A percentile compares a stretch with the other conserved stretches of the same genome.
Evolutionary conservation across 2,888 invertebrate genomes (phyloP).

Genomic region (Spialia ferax): DNA sequence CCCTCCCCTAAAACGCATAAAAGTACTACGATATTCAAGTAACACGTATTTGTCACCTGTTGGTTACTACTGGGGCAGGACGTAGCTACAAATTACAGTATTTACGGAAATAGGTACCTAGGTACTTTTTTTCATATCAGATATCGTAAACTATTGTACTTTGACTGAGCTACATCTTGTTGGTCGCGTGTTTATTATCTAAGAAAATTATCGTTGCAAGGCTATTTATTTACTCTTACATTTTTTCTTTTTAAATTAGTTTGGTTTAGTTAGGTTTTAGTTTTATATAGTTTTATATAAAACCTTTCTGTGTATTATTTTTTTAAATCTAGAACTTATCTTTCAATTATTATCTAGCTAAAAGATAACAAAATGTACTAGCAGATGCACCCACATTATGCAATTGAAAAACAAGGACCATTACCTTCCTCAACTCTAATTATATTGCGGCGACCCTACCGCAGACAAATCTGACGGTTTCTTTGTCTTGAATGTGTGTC

Average conservation of each 20-base stretch:
- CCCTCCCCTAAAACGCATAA: conserved; percentile 27
- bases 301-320: too few species aligned
- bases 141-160: neutral
- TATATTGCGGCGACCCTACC: conserved; percentile 7
- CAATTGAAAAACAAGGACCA: neutral
- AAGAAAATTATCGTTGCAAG: neutral
- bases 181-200: neutral
- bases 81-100: neutral
- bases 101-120: too few species aligned
- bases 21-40: conserved; percentile 32
- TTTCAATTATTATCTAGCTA: too few species aligned
- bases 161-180: neutral
- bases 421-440: conserved; percentile 14
- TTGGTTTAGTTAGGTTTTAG: too few species aligned
- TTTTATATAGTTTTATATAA: too few species aligned
- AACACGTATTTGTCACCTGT: conserved; percentile 36
- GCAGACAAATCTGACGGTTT: conserved; percentile 24
- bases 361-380: too few species aligned
- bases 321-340: too few species aligned
- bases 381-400: neutral
- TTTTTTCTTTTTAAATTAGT: too few species aligned
- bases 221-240: too few species aligned
- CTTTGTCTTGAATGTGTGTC: conserved; percentile 31
- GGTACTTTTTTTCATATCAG: conserved; percentile 1
- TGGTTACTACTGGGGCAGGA: conserved; percentile 23